These are phyloP conservation scores for Apodemus agrarius DNA, from an alignment of 2,797 vertebrate species.

Conservation along the genomic window DNA sequence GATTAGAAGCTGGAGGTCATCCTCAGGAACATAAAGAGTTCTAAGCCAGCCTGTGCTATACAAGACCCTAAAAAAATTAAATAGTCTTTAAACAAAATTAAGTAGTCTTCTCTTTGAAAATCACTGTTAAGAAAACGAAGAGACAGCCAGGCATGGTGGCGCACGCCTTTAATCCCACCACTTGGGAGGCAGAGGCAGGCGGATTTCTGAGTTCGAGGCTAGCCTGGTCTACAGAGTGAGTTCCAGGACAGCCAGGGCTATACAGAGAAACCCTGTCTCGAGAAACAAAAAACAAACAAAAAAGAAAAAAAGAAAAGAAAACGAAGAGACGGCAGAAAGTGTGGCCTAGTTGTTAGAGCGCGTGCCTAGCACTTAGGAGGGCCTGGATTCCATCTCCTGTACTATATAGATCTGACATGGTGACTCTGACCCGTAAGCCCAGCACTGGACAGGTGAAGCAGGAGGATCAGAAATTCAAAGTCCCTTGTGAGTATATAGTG, in stretches of 20 bases:
- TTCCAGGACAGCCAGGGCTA: no score
- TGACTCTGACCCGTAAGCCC: not conserved
- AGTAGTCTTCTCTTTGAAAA: constrained; percentile 23
- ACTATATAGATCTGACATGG: not conserved
- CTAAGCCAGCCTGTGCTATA: not conserved
- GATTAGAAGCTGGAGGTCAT: not conserved
- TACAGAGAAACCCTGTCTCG: no score
- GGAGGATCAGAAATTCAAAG: not conserved
- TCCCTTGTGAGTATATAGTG: not conserved
- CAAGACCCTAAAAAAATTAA: not conserved
- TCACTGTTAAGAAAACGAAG: constrained; percentile 8
- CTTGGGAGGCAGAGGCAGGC: no score
- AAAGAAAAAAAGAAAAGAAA: not conserved
- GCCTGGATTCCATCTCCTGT: not conserved
- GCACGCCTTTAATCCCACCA: no score
- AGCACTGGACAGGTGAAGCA: not conserved
- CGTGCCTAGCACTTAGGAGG: not conserved
- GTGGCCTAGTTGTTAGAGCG: not conserved
- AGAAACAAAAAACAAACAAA: no score
- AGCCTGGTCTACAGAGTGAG: no score
- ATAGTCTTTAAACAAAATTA: not conserved
- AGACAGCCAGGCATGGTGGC: no score
- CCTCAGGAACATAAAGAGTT: not conserved
- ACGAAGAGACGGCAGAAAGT: not conserved
- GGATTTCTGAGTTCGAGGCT: no score